A percentile compares a stretch with the other conserved stretches of the same genome.
phyloP scores from a whole-genome alignment of 2,888 invertebrate genomes.

The Trachelus stipa region DNA sequence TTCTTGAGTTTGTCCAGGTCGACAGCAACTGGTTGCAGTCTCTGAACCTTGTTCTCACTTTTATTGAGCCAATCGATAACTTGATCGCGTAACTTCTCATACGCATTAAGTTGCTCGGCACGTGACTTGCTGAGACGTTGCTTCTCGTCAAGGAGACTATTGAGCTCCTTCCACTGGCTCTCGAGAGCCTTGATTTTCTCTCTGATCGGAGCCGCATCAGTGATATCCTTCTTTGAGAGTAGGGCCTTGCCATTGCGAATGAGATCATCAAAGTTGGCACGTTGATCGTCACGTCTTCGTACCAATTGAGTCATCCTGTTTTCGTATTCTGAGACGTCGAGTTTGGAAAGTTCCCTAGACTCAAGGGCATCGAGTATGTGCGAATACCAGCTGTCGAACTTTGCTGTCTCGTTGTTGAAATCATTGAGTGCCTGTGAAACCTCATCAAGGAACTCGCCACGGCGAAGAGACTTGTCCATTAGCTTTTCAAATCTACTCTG shows the following conservation, averaged over 20 bases:
- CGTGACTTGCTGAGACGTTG: slow-evolving; percentile 85
- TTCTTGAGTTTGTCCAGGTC: slow-evolving; percentile 86
- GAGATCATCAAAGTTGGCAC: slow-evolving; percentile 77
- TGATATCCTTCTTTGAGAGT: slow-evolving; percentile 86
- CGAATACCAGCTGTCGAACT: slow-evolving; percentile 79
- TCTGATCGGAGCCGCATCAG: slow-evolving; percentile 84
- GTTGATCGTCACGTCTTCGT: slow-evolving; percentile 70
- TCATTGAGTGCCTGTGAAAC: slow-evolving; percentile 72
- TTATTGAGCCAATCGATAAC: slow-evolving; percentile 86
- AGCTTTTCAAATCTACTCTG: slow-evolving; percentile 87
- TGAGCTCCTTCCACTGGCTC: slow-evolving; percentile 90
- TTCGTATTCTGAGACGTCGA: slow-evolving; percentile 76
- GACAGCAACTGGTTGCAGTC: slow-evolving; percentile 86
- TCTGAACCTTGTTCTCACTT: slow-evolving; percentile 82
- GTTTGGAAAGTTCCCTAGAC: slow-evolving; percentile 76
- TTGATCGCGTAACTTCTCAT: slow-evolving; percentile 85
- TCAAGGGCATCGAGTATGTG: slow-evolving; percentile 81
- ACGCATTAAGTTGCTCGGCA: slow-evolving; percentile 87
- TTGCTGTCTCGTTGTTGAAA: slow-evolving; percentile 59
- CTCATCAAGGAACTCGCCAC: slow-evolving; percentile 86
- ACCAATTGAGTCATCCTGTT: slow-evolving; percentile 71
- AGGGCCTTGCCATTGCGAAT: slow-evolving; percentile 84
- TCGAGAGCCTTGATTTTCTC: slow-evolving; percentile 90
- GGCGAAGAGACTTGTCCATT: slow-evolving; percentile 80
- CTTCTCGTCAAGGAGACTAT: slow-evolving; percentile 84